Percentiles rank a stretch among this genome's conserved stretches.
phyloP scores from a whole-genome alignment of 1,140 invertebrate species.

The Saxidomus purpurata region DNA sequence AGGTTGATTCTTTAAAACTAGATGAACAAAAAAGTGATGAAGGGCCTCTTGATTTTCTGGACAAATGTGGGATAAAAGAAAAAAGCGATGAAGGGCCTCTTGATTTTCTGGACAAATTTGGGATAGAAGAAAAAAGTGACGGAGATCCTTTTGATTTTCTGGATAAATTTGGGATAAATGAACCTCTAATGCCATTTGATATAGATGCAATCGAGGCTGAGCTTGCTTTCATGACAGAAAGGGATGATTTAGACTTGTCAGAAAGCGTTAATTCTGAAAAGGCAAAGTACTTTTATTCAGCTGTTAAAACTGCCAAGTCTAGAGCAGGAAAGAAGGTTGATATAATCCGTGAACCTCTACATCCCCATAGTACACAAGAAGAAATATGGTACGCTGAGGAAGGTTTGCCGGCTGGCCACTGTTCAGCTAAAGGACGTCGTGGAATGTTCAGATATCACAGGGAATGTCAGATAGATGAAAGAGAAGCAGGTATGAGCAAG shows the following conservation, averaged over 20 bases:
- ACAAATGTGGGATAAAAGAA: not conserved
- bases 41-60: not conserved
- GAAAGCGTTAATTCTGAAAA: not conserved
- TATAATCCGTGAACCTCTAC: conserved; percentile 4
- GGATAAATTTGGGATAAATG: not conserved
- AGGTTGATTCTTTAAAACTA: conserved; percentile 2
- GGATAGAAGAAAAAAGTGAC: not conserved
- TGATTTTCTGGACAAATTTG: not conserved
- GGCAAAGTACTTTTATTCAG: not conserved
- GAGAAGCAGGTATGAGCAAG: not conserved
- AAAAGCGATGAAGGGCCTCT: not conserved
- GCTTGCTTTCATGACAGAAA: not conserved
- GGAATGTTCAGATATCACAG: conserved; percentile 28
- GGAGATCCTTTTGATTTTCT: not conserved
- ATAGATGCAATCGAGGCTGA: conserved; percentile 42
- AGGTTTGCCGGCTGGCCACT: not conserved
- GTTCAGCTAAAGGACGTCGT: not conserved
- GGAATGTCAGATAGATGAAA: not conserved
- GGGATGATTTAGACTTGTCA: not conserved
- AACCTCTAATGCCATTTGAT: not conserved
- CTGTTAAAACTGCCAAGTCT: not conserved
- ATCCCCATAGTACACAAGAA: not conserved
- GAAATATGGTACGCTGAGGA: conserved; percentile 35
- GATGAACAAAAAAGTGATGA: not conserved
- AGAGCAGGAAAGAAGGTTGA: not conserved